Evolutionary conservation across 1,140 invertebrate species (phyloP).

Genomic region (Sitophilus oryzae): DNA sequence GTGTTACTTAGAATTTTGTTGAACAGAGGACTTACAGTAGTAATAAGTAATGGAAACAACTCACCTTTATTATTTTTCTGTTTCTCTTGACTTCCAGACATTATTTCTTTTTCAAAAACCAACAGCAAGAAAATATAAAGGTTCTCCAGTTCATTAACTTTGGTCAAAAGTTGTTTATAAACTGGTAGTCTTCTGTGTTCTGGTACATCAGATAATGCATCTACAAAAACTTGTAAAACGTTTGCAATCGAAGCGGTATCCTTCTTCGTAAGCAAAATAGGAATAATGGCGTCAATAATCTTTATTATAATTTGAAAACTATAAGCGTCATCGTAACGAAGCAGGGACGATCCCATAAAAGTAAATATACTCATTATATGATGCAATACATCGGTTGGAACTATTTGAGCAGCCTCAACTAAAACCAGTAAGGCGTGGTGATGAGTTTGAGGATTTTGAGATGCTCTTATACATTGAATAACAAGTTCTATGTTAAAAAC

Average conservation of each 20-base stretch:
- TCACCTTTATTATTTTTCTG: conserved; percentile 39
- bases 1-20: too few species aligned
- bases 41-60: too few species aligned
- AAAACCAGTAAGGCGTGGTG: conserved; percentile 82
- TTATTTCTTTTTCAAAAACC: conserved; percentile 61
- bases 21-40: too few species aligned
- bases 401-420: conserved; percentile 65
- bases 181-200: conserved; percentile 76
- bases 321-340: conserved; percentile 88
- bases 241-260: conserved; percentile 50
- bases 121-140: conserved; percentile 73
- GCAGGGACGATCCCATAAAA: conserved; percentile 86
- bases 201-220: conserved; percentile 82
- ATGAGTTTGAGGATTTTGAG: conserved; percentile 90
- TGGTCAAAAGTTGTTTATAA: conserved; percentile 71
- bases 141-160: conserved; percentile 62
- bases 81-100: conserved; percentile 47
- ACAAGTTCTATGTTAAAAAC: conserved; percentile 75
- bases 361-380: conserved; percentile 94
- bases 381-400: conserved; percentile 78
- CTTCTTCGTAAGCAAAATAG: conserved; percentile 64
- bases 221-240: conserved; percentile 83
- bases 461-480: conserved; percentile 80
- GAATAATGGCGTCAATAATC: conserved; percentile 85
- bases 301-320: conserved; percentile 89